Evolutionary conservation across 2,888 invertebrate genomes (phyloP).

Genomic region (Luperina nickerlii): DNA sequence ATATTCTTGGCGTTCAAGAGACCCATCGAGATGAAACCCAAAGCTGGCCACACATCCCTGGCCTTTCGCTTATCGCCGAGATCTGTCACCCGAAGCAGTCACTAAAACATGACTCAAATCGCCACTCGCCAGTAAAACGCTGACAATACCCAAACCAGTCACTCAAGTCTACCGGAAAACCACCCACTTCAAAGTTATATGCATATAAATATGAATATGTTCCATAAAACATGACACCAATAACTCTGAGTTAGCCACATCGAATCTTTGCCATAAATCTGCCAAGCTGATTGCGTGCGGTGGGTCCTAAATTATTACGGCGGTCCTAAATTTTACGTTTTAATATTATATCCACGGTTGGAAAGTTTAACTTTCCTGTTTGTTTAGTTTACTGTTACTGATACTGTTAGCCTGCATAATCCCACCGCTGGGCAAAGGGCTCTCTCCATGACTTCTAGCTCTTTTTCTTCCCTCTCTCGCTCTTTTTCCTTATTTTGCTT

Average conservation of each 20-base stretch:
- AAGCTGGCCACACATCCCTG: too few species aligned
- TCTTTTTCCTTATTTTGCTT: too few species aligned
- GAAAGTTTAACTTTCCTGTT: background rate
- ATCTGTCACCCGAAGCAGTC: background rate
- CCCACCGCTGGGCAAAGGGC: background rate
- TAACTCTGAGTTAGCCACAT: slow-evolving; percentile 60
- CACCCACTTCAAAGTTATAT: slow-evolving; percentile 37
- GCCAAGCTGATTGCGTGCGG: slow-evolving; percentile 55
- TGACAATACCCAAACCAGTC: background rate
- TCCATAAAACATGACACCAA: slow-evolving; percentile 56
- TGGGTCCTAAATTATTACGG: slow-evolving; percentile 57
- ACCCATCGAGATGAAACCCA: too few species aligned
- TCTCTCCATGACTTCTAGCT: background rate
- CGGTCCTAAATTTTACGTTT: slow-evolving; percentile 55
- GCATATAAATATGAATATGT: slow-evolving; percentile 58
- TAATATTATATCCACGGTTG: slow-evolving; percentile 43
- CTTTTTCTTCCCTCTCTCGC: too few species aligned
- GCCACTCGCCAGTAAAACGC: background rate
- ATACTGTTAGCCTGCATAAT: background rate
- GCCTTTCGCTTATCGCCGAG: too few species aligned
- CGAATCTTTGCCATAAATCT: slow-evolving; percentile 64
- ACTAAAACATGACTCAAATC: background rate
- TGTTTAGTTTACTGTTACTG: background rate
- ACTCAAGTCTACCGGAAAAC: slow-evolving; percentile 9
- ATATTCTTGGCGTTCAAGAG: too few species aligned